A percentile compares a stretch with the other conserved stretches of the same genome.
Evolutionary conservation across 2,888 invertebrate genomes (phyloP).

Genomic region (Caenorhabditis uteleia): DNA sequence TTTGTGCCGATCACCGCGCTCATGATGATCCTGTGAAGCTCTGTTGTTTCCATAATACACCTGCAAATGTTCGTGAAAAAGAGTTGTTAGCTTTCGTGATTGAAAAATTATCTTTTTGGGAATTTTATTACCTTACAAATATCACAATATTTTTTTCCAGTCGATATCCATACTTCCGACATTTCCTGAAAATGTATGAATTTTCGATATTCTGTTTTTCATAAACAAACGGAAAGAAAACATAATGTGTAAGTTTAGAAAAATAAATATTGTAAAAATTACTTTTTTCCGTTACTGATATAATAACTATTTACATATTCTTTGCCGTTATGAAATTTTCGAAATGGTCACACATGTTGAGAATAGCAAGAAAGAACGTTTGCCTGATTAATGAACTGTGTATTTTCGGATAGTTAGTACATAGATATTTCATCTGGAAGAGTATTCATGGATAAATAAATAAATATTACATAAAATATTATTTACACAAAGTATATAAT

Average conservation of each 20-base stretch:
- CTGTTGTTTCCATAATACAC: constrained; percentile 98
- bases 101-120: constrained; percentile 1
- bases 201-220: background rate
- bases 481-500: no score
- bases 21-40: constrained; percentile 73
- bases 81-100: background rate
- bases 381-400: no score
- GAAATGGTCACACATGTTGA: no score
- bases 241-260: constrained; percentile 1
- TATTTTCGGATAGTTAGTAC: no score
- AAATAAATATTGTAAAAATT: constrained; percentile 4
- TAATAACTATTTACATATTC: no score
- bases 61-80: no score
- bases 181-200: constrained; percentile 33
- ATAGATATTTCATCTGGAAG: no score
- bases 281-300: background rate
- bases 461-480: no score
- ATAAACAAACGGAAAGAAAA: constrained; percentile 3
- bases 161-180: constrained; percentile 81
- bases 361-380: no score
- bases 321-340: no score
- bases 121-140: constrained; percentile 80
- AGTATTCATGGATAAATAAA: no score
- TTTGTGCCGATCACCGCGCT: constrained; percentile 64
- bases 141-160: constrained; percentile 93